A percentile compares a stretch with the other conserved stretches of the same genome.
Conservation (phyloP, 35 echinoderm and acorn worm genomes). For the Strongylocentrotus purpuratus region DNA sequence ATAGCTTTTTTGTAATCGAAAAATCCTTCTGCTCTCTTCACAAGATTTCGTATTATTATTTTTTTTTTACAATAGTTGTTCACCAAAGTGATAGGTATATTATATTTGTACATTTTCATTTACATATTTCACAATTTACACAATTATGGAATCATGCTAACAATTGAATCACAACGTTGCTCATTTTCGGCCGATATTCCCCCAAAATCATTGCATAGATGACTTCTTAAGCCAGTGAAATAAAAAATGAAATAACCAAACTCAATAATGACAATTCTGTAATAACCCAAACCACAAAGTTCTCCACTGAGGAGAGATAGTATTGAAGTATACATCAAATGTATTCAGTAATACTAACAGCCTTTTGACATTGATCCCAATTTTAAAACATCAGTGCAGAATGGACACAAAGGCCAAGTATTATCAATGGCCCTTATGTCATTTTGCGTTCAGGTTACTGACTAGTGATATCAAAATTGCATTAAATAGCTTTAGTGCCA, state of each 20-base stretch:
- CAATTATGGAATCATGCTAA: constrained; percentile 29
- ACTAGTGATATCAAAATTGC: neutral
- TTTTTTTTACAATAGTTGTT: constrained; percentile 49
- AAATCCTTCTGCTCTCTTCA: neutral
- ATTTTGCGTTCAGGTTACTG: neutral
- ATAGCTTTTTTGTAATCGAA: neutral
- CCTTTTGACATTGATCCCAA: too few species aligned
- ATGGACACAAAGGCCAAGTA: neutral
- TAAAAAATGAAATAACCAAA: neutral
- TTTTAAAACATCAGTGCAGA: neutral
- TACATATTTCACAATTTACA: constrained; percentile 54
- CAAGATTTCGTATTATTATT: neutral
- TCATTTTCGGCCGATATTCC: neutral
- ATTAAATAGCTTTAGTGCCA: neutral
- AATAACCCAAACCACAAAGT: neutral
- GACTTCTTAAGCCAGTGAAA: constrained; percentile 19
- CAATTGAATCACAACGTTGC: neutral
- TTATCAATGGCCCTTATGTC: neutral
- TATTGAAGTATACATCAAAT: neutral
- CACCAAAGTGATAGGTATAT: constrained; percentile 37
- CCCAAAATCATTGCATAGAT: constrained; percentile 45
- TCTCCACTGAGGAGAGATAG: neutral
- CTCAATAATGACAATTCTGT: neutral
- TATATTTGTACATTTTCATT: constrained; percentile 49
- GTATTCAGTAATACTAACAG: too few species aligned